These are phyloP conservation scores for Empis stercorea DNA, from an alignment of 2,888 invertebrate species.

Conservation along the genomic window DNA sequence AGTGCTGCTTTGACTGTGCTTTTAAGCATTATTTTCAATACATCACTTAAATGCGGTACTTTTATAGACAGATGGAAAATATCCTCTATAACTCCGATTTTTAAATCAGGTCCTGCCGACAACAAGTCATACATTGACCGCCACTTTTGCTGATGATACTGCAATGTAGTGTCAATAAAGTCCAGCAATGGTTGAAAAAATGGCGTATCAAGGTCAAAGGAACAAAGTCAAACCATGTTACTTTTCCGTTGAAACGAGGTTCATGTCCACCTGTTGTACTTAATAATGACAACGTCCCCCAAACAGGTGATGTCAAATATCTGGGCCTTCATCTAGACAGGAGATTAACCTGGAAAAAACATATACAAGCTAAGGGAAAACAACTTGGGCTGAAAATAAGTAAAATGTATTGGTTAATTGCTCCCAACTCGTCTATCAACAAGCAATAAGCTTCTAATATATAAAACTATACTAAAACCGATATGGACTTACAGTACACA, in stretches of 20 bases:
- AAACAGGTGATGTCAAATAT: not conserved
- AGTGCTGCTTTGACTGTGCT: too few species aligned
- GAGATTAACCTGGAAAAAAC: constrained; percentile 4
- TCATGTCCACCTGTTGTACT: not conserved
- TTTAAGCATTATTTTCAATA: too few species aligned
- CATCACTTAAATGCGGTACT: too few species aligned
- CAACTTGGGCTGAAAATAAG: constrained; percentile 12
- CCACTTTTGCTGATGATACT: not conserved
- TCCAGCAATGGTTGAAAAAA: not conserved
- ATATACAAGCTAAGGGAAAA: constrained; percentile 3
- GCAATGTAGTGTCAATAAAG: not conserved
- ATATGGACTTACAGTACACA: constrained; percentile 2
- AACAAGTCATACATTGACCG: not conserved
- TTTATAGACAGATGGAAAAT: too few species aligned
- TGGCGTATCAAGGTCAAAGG: constrained; percentile 4
- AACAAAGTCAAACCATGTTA: constrained; percentile 1
- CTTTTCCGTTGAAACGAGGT: not conserved
- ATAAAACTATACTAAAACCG: constrained; percentile 1
- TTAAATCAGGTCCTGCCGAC: too few species aligned
- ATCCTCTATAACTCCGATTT: too few species aligned
- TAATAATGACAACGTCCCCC: not conserved
- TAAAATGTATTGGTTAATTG: not conserved
- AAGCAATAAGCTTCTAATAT: constrained; percentile 3
- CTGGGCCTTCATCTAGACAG: constrained; percentile 2
- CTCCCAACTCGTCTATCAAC: not conserved